These are phyloP conservation scores for Hipposideros larvatus DNA, from an alignment of 2,797 vertebrate species.

Conservation along the genomic window DNA sequence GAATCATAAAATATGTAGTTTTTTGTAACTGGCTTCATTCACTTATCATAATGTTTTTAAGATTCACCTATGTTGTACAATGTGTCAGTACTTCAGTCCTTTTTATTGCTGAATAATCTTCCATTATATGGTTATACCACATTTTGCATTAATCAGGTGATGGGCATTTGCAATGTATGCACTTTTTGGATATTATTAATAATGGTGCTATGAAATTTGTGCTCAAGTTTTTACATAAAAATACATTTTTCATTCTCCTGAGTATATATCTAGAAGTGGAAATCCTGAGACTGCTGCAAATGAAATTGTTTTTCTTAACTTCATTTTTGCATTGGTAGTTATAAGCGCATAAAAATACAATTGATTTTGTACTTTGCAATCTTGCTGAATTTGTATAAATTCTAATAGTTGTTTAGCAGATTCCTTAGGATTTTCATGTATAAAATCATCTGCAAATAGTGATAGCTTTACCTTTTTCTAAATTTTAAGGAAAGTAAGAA, in stretches of 20 bases:
- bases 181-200: neutral
- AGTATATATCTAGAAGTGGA: neutral
- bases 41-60: neutral
- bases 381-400: neutral
- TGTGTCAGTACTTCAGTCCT: neutral
- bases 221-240: neutral
- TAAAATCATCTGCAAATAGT: neutral
- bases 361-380: neutral
- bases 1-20: neutral
- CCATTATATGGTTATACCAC: neutral
- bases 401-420: neutral
- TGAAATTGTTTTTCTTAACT: neutral
- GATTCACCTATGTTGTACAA: neutral
- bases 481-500: neutral
- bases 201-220: neutral
- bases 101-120: neutral
- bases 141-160: neutral
- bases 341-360: neutral
- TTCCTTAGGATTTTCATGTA: neutral
- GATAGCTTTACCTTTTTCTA: neutral
- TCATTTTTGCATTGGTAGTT: neutral
- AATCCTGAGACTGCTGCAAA: neutral
- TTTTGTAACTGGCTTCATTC: neutral
- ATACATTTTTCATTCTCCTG: neutral
- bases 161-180: neutral